phyloP scores from a whole-genome alignment of 2,888 invertebrate genomes.

The Calephelis perditalis region DNA sequence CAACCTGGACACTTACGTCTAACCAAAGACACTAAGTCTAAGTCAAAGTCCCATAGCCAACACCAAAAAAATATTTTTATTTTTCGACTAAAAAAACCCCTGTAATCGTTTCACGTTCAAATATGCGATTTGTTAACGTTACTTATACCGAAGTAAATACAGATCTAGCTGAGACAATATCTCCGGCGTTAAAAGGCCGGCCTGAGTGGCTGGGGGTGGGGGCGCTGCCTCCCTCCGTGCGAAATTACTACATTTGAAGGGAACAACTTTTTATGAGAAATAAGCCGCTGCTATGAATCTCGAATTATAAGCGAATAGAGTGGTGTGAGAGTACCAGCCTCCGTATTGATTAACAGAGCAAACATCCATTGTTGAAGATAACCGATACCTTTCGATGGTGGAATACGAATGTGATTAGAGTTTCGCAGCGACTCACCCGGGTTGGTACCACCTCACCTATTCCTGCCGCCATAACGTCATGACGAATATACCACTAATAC shows the following conservation, averaged over 20 bases:
- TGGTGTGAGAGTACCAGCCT: conserved; percentile 36
- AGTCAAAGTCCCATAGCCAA: no score
- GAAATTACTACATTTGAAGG: conserved; percentile 77
- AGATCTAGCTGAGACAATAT: conserved; percentile 77
- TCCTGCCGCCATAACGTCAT: no score
- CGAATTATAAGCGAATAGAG: conserved; percentile 68
- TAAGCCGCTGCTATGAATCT: conserved; percentile 74
- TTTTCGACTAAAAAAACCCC: background rate
- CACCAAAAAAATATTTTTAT: no score
- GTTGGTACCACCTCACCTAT: no score
- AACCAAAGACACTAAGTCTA: no score
- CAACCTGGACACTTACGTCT: no score
- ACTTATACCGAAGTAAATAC: conserved; percentile 65
- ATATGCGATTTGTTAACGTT: conserved; percentile 35
- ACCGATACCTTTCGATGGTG: background rate
- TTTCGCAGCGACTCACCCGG: no score
- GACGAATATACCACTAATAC: no score
- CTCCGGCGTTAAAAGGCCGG: conserved; percentile 75
- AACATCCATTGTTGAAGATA: conserved; percentile 14
- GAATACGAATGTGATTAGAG: background rate
- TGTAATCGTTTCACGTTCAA: conserved; percentile 4
- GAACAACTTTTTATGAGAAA: conserved; percentile 77
- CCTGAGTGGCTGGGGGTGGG: conserved; percentile 52
- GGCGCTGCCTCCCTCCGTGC: conserved; percentile 53
- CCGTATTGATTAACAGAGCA: conserved; percentile 34